These are phyloP conservation scores for Drosophila picticornis DNA, from an alignment of 2,888 invertebrate species.

Conservation along the genomic window DNA sequence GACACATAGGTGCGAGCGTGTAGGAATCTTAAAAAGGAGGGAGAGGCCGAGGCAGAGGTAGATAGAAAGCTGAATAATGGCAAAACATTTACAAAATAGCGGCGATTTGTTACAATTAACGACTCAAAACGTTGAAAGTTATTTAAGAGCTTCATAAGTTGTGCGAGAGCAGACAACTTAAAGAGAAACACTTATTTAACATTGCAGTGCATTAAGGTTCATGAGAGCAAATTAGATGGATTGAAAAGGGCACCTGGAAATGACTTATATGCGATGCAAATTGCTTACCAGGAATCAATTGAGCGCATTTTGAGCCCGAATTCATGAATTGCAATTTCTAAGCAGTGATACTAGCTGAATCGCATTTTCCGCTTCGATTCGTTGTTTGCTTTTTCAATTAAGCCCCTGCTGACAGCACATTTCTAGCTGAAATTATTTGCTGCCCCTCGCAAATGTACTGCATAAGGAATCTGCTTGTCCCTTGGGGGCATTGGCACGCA, in stretches of 20 bases:
- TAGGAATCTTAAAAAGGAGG: background rate
- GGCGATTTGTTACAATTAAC: slow-evolving; percentile 78
- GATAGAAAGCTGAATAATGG: slow-evolving; percentile 59
- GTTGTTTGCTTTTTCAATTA: slow-evolving; percentile 67
- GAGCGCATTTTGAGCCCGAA: background rate
- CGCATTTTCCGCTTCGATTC: slow-evolving; percentile 29
- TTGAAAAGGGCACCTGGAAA: background rate
- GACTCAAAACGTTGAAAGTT: slow-evolving; percentile 52
- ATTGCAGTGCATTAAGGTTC: slow-evolving; percentile 9
- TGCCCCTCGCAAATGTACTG: slow-evolving; percentile 10
- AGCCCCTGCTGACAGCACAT: slow-evolving; percentile 54
- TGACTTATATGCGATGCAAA: background rate
- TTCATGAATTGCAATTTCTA: slow-evolving; percentile 5
- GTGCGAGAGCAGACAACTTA: background rate
- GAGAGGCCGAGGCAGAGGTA: background rate
- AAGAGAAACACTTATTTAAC: background rate
- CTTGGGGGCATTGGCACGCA: slow-evolving; percentile 35
- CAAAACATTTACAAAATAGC: slow-evolving; percentile 62
- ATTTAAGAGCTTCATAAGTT: slow-evolving; percentile 38
- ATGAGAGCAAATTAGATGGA: background rate
- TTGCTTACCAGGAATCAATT: slow-evolving; percentile 16
- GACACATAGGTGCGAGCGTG: slow-evolving; percentile 2
- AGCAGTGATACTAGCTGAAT: background rate
- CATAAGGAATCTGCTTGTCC: background rate
- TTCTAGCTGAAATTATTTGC: slow-evolving; percentile 40